A percentile compares a stretch with the other conserved stretches of the same genome.
Conservation (phyloP, 2,113 vertebrate species). For the Strix aluco region DNA sequence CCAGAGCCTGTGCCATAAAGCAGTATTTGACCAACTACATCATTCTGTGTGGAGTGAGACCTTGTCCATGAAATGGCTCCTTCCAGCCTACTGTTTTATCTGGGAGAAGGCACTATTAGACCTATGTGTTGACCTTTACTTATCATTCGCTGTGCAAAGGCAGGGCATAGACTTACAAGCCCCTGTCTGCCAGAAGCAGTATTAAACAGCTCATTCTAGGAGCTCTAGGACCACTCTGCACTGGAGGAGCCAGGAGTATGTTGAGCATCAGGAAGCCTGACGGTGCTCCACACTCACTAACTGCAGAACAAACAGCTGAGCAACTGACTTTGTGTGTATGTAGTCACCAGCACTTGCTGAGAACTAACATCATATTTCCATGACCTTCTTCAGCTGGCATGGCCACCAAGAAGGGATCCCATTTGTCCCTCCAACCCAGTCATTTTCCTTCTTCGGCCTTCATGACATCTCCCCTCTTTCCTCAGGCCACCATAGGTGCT, state of each 20-base stretch:
- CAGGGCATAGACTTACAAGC: neutral
- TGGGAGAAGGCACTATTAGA: neutral
- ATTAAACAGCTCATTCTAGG: neutral
- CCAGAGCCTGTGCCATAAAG: neutral
- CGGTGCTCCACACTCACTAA: neutral
- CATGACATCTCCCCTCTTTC: neutral
- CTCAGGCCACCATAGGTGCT: neutral
- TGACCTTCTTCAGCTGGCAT: neutral
- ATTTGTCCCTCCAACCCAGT: neutral
- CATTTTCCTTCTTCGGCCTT: neutral
- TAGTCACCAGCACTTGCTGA: neutral
- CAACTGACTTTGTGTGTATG: no score
- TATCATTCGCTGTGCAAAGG: neutral
- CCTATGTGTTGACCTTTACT: neutral
- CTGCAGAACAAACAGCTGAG: neutral
- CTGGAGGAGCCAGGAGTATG: neutral
- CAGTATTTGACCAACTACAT: fast-evolving
- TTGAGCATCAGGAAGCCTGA: fast-evolving
- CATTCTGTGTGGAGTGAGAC: no score
- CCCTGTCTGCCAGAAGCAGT: neutral
- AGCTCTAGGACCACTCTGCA: neutral
- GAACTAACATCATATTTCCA: neutral
- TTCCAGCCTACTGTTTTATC: neutral
- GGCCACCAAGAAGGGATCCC: neutral
- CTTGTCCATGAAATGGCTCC: neutral